These are phyloP conservation scores for Latrodectus geometricus DNA, from an alignment of 1,140 invertebrate genomes.

Conservation along the genomic window DNA sequence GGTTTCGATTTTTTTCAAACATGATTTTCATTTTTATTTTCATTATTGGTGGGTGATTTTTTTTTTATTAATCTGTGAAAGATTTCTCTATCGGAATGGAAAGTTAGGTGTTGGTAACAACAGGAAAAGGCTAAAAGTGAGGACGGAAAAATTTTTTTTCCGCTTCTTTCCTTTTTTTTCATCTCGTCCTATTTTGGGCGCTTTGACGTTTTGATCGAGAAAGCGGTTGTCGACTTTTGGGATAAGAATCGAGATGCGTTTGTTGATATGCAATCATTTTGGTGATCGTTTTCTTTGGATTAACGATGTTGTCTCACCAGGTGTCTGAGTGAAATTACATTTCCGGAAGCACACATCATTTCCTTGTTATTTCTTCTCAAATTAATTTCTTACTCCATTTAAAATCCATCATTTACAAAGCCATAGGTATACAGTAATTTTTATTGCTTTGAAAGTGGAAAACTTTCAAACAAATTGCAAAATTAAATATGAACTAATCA, in stretches of 20 bases:
- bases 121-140: conserved; percentile 55
- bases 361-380: too few relatives aligned
- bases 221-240: conserved; percentile 7
- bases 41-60: conserved; percentile 4
- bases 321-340: not conserved
- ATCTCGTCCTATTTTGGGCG: conserved; percentile 35
- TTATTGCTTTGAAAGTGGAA: too few relatives aligned
- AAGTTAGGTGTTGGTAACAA: conserved; percentile 58
- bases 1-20: conserved; percentile 32
- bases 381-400: too few relatives aligned
- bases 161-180: not conserved
- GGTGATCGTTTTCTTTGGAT: not conserved
- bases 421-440: too few relatives aligned
- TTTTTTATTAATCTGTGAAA: conserved; percentile 18
- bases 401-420: too few relatives aligned
- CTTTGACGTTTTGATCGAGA: conserved; percentile 38
- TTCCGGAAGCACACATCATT: too few relatives aligned
- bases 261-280: not conserved
- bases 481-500: too few relatives aligned
- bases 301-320: not conserved
- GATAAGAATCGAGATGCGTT: not conserved
- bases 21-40: conserved; percentile 39
- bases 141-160: not conserved
- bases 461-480: too few relatives aligned
- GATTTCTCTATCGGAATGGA: conserved; percentile 37